Percentiles rank a stretch among this genome's conserved stretches.
Evolutionary conservation across 1,140 invertebrate genomes (phyloP).

Genomic region (Hirudo medicinalis): DNA sequence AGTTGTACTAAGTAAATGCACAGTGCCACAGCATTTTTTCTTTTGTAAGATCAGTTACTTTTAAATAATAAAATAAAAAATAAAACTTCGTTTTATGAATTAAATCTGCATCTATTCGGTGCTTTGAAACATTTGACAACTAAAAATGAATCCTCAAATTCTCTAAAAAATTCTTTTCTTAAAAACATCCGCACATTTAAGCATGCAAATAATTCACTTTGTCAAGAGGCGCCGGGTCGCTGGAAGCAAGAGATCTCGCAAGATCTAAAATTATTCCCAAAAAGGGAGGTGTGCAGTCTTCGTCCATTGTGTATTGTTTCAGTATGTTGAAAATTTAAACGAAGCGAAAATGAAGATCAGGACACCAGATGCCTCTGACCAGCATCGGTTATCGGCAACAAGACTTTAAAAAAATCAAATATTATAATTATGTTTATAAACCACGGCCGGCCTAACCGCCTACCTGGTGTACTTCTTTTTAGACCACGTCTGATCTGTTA

Average conservation of each 20-base stretch:
- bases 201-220: slow-evolving; percentile 49
- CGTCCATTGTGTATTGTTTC: slow-evolving; percentile 21
- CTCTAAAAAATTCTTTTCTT: neutral
- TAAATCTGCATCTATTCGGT: neutral
- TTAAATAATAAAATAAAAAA: neutral
- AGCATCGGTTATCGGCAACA: too few species aligned
- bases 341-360: too few species aligned
- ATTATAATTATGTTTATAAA: too few species aligned
- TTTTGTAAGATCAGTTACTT: neutral
- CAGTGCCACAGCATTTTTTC: too few species aligned
- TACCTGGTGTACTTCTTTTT: too few species aligned
- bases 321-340: too few species aligned
- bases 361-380: too few species aligned
- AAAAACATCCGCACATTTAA: slow-evolving; percentile 21
- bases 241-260: slow-evolving; percentile 66
- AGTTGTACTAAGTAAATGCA: too few species aligned
- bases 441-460: too few species aligned
- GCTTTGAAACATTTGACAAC: neutral
- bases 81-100: neutral
- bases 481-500: too few species aligned
- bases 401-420: too few species aligned
- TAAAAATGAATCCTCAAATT: neutral
- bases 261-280: slow-evolving; percentile 73
- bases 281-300: slow-evolving; percentile 51
- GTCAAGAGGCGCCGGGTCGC: slow-evolving; percentile 72